phyloP scores from a whole-genome alignment of 2,797 vertebrate species.

The Philypnodon macrostomus region DNA sequence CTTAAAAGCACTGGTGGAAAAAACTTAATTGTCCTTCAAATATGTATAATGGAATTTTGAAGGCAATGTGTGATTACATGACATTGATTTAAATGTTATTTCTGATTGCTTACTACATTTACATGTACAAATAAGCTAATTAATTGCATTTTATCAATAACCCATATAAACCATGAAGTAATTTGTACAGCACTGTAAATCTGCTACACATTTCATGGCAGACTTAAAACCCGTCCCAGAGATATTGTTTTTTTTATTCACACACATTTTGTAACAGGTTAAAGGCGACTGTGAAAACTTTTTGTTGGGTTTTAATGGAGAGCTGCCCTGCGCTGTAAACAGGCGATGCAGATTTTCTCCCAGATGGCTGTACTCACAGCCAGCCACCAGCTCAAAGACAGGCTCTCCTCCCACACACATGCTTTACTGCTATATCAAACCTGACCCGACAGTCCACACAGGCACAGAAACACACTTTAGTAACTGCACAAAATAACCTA shows the following conservation, averaged over 20 bases:
- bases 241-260: conserved; percentile 11
- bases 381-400: conserved; percentile 40
- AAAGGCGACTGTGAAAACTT: conserved; percentile 22
- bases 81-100: no score
- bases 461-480: conserved; percentile 7
- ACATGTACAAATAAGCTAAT: no score
- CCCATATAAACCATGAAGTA: no score
- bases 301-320: conserved; percentile 29
- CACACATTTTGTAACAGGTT: conserved; percentile 16
- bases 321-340: conserved; percentile 26
- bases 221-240: not conserved
- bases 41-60: no score
- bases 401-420: conserved; percentile 48
- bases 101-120: no score
- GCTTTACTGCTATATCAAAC: conserved; percentile 26
- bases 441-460: conserved; percentile 33
- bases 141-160: no score
- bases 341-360: conserved; percentile 34
- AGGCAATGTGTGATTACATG: no score
- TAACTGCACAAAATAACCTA: not conserved
- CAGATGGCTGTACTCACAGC: conserved; percentile 44
- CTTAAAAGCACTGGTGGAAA: no score
- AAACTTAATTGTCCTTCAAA: no score
- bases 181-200: no score
- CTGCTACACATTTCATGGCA: no score